phyloP scores from a whole-genome alignment of 2,888 invertebrate genomes.

The Yponomeuta cagnagella region DNA sequence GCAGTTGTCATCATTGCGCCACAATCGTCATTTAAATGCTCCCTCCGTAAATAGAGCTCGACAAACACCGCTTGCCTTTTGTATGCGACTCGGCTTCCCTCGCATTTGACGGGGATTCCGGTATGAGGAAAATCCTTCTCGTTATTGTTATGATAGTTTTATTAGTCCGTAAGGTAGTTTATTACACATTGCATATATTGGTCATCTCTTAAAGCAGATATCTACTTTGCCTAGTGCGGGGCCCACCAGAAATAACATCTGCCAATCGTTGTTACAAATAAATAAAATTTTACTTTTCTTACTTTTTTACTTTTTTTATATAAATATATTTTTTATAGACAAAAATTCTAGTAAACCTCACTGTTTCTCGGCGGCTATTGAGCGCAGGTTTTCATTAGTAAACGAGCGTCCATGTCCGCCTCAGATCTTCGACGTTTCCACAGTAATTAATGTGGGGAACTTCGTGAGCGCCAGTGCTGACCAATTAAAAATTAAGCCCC shows the following conservation, averaged over 20 bases:
- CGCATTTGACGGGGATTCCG: not conserved
- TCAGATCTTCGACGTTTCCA: conserved; percentile 29
- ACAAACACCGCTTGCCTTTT: conserved; percentile 20
- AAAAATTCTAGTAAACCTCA: not conserved
- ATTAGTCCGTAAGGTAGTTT: not conserved
- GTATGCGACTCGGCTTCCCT: not conserved
- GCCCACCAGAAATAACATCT: no score
- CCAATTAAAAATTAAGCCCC: conserved; percentile 38
- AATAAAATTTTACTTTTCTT: no score
- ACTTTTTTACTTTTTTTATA: not conserved
- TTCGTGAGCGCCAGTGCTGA: conserved; percentile 22
- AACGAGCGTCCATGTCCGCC: conserved; percentile 12
- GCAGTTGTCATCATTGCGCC: conserved; percentile 27
- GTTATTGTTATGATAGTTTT: not conserved
- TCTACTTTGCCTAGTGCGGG: not conserved
- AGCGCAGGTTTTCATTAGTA: conserved; percentile 11
- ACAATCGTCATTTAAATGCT: conserved; percentile 31
- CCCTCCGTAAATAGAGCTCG: conserved; percentile 33
- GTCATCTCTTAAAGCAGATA: no score
- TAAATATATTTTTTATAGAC: not conserved
- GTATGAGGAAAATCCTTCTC: not conserved
- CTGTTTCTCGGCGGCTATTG: not conserved
- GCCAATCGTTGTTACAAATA: no score
- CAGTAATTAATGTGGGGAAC: conserved; percentile 33
- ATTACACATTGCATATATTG: no score